phyloP scores from a whole-genome alignment of 2,113 vertebrate genomes.

The Bolborhynchus lineola region DNA sequence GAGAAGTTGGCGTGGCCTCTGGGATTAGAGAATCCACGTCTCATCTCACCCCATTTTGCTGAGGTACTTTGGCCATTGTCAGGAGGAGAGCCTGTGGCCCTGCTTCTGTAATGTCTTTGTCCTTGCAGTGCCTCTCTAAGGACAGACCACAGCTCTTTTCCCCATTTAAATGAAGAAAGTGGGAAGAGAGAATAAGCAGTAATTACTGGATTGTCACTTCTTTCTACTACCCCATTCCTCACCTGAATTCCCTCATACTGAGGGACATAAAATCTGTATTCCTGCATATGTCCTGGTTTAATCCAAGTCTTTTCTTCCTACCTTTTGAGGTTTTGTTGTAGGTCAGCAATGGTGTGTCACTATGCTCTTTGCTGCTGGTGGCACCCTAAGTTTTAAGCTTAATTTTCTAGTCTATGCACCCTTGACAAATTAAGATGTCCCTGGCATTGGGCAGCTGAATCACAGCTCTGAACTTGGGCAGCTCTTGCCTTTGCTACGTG shows the following conservation, averaged over 20 bases:
- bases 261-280: background rate
- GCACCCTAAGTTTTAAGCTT: background rate
- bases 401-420: background rate
- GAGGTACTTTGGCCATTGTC: too few species aligned
- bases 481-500: background rate
- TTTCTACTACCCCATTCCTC: background rate
- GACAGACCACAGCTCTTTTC: background rate
- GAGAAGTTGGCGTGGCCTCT: background rate
- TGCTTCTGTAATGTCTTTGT: background rate
- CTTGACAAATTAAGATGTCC: background rate
- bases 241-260: background rate
- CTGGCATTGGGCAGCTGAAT: background rate
- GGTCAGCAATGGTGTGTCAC: background rate
- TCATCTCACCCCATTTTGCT: background rate
- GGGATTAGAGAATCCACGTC: background rate
- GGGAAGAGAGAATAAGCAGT: background rate
- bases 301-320: background rate
- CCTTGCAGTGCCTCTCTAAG: background rate
- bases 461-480: background rate
- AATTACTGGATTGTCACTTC: background rate
- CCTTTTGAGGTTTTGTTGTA: background rate
- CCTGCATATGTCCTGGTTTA: background rate
- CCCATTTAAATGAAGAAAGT: background rate
- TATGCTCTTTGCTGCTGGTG: background rate
- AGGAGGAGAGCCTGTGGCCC: background rate